These are phyloP conservation scores for Musca domestica DNA, from an alignment of 1,140 invertebrate species.

Conservation along the genomic window DNA sequence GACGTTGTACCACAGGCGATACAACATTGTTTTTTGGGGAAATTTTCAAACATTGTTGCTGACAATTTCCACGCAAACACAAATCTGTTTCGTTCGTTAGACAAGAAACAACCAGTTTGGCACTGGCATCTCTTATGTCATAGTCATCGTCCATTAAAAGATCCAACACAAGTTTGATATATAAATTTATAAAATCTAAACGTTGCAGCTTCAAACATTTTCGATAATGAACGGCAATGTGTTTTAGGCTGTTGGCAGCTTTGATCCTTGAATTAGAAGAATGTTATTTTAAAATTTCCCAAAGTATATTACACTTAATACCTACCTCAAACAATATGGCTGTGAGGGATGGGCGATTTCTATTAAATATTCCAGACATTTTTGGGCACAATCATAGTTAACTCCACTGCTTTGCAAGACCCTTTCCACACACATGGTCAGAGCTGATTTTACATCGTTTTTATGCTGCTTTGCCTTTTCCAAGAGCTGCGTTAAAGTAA, in stretches of 20 bases:
- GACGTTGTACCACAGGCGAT: conserved; percentile 29
- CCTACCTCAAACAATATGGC: conserved; percentile 29
- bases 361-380: conserved; percentile 27
- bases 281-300: neutral
- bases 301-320: neutral
- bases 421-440: conserved; percentile 27
- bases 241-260: conserved; percentile 20
- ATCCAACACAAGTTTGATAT: conserved; percentile 32
- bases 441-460: conserved; percentile 26
- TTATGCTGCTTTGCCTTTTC: neutral
- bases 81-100: conserved; percentile 16
- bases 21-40: conserved; percentile 24
- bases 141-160: conserved; percentile 45
- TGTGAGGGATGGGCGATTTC: conserved; percentile 28
- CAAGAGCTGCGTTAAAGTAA: conserved; percentile 27
- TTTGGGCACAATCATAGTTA: conserved; percentile 18
- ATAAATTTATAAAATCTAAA: conserved; percentile 30
- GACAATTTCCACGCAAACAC: neutral
- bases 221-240: conserved; percentile 23
- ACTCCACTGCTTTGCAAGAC: conserved; percentile 21
- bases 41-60: neutral
- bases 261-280: conserved; percentile 28
- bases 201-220: conserved; percentile 25
- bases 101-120: conserved; percentile 30
- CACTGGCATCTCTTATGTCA: conserved; percentile 36